phyloP scores from a whole-genome alignment of 2,888 invertebrate genomes.

The Gnatocerus cornutus region DNA sequence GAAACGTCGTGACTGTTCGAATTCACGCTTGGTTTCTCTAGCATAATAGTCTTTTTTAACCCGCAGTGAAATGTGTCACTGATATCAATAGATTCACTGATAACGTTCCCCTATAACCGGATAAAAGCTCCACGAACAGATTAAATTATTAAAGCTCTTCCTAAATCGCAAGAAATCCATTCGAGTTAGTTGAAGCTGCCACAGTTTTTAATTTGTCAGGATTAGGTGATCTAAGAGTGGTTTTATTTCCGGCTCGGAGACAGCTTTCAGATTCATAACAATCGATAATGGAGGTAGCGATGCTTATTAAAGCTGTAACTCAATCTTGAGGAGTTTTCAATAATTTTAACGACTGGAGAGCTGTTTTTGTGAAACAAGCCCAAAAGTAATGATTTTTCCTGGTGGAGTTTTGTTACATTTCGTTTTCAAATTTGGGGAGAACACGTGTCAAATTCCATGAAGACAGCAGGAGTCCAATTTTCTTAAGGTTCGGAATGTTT shows the following conservation, averaged over 20 bases:
- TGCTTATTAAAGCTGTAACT: no score
- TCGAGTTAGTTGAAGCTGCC: slow-evolving; percentile 3
- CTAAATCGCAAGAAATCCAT: slow-evolving; percentile 17
- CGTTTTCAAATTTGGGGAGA: no score
- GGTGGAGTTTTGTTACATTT: no score
- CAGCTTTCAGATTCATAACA: background rate
- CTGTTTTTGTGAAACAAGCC: no score
- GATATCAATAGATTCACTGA: slow-evolving; percentile 34
- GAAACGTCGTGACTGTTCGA: background rate
- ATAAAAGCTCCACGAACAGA: slow-evolving; percentile 8
- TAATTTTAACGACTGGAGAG: no score
- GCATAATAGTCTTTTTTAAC: slow-evolving; percentile 29
- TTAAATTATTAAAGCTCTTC: slow-evolving; percentile 16
- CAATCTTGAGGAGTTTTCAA: no score
- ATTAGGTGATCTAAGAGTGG: slow-evolving; percentile 26
- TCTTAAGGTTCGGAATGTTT: no score
- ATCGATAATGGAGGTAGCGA: slow-evolving; percentile 11
- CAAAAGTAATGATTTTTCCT: no score
- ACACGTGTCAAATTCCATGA: no score
- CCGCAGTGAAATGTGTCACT: slow-evolving; percentile 32
- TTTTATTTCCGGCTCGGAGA: slow-evolving; percentile 7
- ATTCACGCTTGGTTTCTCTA: slow-evolving; percentile 26
- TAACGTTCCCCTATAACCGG: slow-evolving; percentile 14
- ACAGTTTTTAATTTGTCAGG: slow-evolving; percentile 27
- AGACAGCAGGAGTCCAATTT: no score